A percentile compares a stretch with the other conserved stretches of the same genome.
phyloP scores from a whole-genome alignment of 2,888 invertebrate genomes.

The Polyommatus icarus region DNA sequence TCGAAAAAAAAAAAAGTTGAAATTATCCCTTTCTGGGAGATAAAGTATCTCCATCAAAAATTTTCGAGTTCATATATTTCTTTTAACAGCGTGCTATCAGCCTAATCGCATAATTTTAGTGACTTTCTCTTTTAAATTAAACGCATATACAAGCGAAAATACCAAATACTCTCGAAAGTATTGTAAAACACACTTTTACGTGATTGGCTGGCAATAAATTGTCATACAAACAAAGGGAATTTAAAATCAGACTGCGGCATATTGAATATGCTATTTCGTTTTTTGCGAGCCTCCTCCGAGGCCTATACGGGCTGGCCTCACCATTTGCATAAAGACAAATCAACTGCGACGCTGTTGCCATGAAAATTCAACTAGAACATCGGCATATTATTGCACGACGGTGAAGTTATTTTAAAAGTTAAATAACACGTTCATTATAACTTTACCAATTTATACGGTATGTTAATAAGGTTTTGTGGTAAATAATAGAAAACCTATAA shows the following conservation, averaged over 20 bases:
- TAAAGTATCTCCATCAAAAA: too few species aligned
- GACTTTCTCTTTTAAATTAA: too few species aligned
- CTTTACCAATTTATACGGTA: constrained; percentile 3
- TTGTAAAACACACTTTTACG: constrained; percentile 33
- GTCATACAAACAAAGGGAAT: background rate
- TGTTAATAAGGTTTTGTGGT: background rate
- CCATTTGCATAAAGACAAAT: constrained; percentile 67
- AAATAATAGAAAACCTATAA: background rate
- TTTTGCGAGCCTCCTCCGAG: constrained; percentile 41
- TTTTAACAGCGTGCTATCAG: too few species aligned
- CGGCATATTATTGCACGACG: constrained; percentile 30
- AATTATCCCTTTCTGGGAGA: too few species aligned
- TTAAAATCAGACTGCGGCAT: constrained; percentile 35
- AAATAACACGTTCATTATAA: constrained; percentile 18
- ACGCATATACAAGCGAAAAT: too few species aligned
- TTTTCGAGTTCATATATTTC: too few species aligned
- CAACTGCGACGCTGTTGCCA: constrained; percentile 52
- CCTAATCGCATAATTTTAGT: too few species aligned
- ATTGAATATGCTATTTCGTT: constrained; percentile 42
- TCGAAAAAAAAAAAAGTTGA: too few species aligned
- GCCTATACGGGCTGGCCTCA: constrained; percentile 42
- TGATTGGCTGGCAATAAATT: constrained; percentile 1
- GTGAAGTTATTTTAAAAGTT: constrained; percentile 13
- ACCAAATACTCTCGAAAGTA: constrained; percentile 8
- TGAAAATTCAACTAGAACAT: constrained; percentile 55